A percentile compares a stretch with the other conserved stretches of the same genome.
These are phyloP conservation scores for Orchestes rusci DNA, from an alignment of 2,888 invertebrate species.

Conservation along the genomic window DNA sequence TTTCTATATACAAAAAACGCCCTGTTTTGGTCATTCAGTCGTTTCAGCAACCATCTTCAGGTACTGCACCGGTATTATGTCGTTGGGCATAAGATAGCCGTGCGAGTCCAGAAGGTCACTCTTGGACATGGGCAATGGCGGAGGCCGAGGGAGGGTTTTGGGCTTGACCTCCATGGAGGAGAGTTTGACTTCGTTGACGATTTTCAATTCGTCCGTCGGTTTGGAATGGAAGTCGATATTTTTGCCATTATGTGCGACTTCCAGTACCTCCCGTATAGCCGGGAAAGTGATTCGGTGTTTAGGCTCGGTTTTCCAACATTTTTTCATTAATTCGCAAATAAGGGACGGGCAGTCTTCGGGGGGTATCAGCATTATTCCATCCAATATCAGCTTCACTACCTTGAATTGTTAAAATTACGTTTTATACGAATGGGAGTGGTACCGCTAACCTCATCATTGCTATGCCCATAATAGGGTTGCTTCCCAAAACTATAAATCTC, in stretches of 20 bases:
- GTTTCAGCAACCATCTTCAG: slow-evolving; percentile 40
- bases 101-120: slow-evolving; percentile 55
- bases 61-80: slow-evolving; percentile 40
- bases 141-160: slow-evolving; percentile 47
- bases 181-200: slow-evolving; percentile 29
- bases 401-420: no score
- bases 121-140: slow-evolving; percentile 48
- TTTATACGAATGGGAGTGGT: no score
- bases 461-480: slow-evolving; percentile 86
- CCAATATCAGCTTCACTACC: slow-evolving; percentile 65
- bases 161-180: no score
- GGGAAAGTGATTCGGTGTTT: slow-evolving; percentile 66
- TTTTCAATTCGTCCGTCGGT: slow-evolving; percentile 21
- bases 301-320: slow-evolving; percentile 77
- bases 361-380: slow-evolving; percentile 71
- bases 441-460: slow-evolving; percentile 76
- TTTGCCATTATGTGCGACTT: slow-evolving; percentile 37
- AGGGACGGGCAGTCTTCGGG: slow-evolving; percentile 70
- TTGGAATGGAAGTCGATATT: not conserved
- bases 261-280: slow-evolving; percentile 60
- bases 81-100: slow-evolving; percentile 58
- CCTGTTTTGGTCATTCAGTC: no score
- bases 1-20: no score
- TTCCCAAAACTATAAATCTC: slow-evolving; percentile 90
- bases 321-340: slow-evolving; percentile 67